Evolutionary conservation across 23 tunicate species (phyloP).

Genomic region (Corella eumyota): DNA sequence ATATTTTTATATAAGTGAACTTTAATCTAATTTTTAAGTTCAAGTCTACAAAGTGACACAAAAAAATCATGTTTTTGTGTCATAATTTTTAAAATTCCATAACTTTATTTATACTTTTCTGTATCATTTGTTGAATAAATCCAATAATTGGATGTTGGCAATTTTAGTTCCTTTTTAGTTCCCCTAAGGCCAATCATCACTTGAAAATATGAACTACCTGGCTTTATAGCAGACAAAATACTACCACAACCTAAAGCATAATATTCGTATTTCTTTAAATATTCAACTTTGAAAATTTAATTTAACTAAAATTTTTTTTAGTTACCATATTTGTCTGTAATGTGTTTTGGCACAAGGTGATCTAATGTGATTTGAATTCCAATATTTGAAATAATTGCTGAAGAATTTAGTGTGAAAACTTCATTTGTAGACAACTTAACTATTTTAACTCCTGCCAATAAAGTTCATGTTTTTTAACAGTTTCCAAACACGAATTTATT

Average conservation of each 20-base stretch:
- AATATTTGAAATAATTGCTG: constrained; percentile 39
- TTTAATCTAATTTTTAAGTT: too few species aligned
- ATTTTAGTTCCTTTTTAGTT: constrained; percentile 29
- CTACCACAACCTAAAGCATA: not conserved
- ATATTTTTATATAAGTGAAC: too few species aligned
- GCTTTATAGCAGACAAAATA: constrained; percentile 10
- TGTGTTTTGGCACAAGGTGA: constrained; percentile 12
- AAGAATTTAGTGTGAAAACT: constrained; percentile 9
- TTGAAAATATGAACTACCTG: constrained; percentile 46
- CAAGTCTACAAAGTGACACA: too few species aligned
- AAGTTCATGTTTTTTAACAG: too few species aligned
- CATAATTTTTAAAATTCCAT: too few species aligned
- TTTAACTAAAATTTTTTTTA: too few species aligned
- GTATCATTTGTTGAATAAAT: constrained; percentile 19
- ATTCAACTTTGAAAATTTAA: too few species aligned
- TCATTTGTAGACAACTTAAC: not conserved
- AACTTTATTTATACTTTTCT: constrained; percentile 10
- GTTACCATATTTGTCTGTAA: constrained; percentile 24
- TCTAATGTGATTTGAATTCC: constrained; percentile 59
- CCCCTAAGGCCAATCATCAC: constrained; percentile 64
- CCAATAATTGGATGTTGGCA: constrained; percentile 45
- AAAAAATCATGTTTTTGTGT: too few species aligned
- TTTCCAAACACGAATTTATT: too few species aligned
- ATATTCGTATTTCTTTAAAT: too few species aligned
- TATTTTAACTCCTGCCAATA: not conserved